Base-by-base conservation (phyloP, 2,888 invertebrate genomes). In the Lysandra coridon region DNA sequence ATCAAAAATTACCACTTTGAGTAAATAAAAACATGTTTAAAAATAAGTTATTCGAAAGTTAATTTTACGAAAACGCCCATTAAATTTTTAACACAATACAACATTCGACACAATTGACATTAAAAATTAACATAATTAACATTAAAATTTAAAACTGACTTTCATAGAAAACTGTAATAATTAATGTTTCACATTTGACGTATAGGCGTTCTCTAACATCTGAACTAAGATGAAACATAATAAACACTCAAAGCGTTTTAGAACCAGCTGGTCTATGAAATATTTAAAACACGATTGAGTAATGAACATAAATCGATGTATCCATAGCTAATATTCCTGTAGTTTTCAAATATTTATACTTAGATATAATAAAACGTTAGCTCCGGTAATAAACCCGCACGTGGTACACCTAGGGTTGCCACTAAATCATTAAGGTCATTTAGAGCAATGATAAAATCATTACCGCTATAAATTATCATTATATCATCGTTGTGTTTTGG, bases 361-460 rank as follows among this genome's bases (percentile, higher is more conserved):
- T 75, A 75, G 23, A 75, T 75, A 75, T 75, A 75, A 75, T 75
- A 75, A 75, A 75, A 75, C 44, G 75, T 49, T 44, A 75, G 75
- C 49, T 12, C 49, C 75, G 49, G 75, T 44, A n/a, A 75, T 75
- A 75, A 75, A 75, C 49, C 14, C 6, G 75, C 75, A 75, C 75
- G 75, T 75, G 75, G 17, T 44, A 44, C 30, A 74, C n/a, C 23
- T 44, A 75, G 75, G 75, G 75, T 23, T 75, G 75, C 12, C 49
- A 23, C n/a, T 49, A 49, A 75, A 49, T 75, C 49, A 49, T 75
- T 49, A 69, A 69, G 37, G 33, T 49, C 49, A 14, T 49, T 49
- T 7, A 30, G 75, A 49, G 23, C 37, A 75, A 75, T 75, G 75
- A 49, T 14, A 44, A 75, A 75, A 49, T 75, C 44, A 49, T 75